A percentile compares a stretch with the other conserved stretches of the same genome.
These are phyloP conservation scores for Caenorhabditis latens DNA, from an alignment of 1,140 invertebrate genomes.

Conservation along the genomic window DNA sequence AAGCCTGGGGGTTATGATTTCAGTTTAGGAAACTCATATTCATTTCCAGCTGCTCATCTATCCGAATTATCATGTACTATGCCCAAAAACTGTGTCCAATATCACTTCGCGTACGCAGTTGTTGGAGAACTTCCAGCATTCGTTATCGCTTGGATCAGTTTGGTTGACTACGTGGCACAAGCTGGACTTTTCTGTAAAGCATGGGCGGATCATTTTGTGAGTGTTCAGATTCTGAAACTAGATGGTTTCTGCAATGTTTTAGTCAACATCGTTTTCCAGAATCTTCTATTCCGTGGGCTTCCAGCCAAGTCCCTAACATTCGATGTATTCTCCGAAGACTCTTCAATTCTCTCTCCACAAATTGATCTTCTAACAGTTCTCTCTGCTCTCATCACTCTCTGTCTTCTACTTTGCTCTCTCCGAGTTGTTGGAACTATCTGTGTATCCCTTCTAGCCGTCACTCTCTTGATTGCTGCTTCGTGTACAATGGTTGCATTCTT, in stretches of 20 bases:
- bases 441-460: slow-evolving; percentile 62
- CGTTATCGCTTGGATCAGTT: slow-evolving; percentile 63
- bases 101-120: slow-evolving; percentile 62
- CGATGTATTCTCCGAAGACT: slow-evolving; percentile 47
- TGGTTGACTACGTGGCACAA: slow-evolving; percentile 61
- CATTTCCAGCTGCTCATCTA: slow-evolving; percentile 62
- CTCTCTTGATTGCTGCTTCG: slow-evolving; percentile 60
- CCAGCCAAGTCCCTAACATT: slow-evolving; percentile 44
- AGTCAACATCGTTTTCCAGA: slow-evolving; percentile 49
- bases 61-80: slow-evolving; percentile 62
- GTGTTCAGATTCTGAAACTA: not conserved
- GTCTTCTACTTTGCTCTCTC: slow-evolving; percentile 48
- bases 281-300: slow-evolving; percentile 64
- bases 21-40: not conserved
- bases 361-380: slow-evolving; percentile 60
- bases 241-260: not conserved
- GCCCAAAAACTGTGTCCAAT: slow-evolving; percentile 67
- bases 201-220: slow-evolving; percentile 58
- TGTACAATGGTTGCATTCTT: slow-evolving; percentile 68
- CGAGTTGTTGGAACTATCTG: slow-evolving; percentile 63
- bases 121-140: slow-evolving; percentile 66
- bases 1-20: not conserved
- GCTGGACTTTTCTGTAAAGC: slow-evolving; percentile 54
- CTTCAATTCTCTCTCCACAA: slow-evolving; percentile 59
- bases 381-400: slow-evolving; percentile 61